Evolutionary conservation across 64 coral and sea anemone species (phyloP).

Genomic region (Platygyra sinensis): DNA sequence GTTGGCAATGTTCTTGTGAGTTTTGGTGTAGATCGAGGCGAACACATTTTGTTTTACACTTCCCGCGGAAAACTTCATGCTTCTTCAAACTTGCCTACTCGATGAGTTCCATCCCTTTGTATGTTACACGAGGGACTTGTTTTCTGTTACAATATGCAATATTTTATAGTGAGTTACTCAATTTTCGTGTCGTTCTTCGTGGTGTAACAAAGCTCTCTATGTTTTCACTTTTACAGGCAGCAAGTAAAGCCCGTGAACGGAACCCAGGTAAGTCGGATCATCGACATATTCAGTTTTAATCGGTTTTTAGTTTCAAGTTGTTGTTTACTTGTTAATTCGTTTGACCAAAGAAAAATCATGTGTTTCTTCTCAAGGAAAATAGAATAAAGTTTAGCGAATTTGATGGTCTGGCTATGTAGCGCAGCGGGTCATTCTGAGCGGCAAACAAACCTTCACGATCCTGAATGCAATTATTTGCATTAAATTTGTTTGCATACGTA

Average conservation of each 20-base stretch:
- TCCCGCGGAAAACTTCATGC: neutral
- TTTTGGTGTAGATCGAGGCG: neutral
- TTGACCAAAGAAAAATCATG: neutral
- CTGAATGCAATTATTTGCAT: too few relatives aligned
- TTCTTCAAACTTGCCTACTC: constrained; percentile 24
- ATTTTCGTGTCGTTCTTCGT: neutral
- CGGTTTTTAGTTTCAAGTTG: neutral
- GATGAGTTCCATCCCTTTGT: constrained; percentile 36
- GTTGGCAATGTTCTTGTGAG: neutral
- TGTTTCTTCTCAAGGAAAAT: neutral
- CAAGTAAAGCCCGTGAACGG: constrained; percentile 17
- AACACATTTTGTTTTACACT: neutral
- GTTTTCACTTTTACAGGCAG: neutral
- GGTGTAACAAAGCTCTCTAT: neutral
- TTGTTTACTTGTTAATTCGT: neutral
- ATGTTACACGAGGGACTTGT: neutral
- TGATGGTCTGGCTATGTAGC: too few relatives aligned
- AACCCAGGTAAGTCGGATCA: constrained; percentile 28
- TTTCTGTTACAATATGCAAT: neutral
- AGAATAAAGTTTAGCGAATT: neutral
- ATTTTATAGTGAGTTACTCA: neutral
- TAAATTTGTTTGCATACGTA: too few relatives aligned
- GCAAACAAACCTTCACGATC: too few relatives aligned
- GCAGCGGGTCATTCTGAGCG: too few relatives aligned
- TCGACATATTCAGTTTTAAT: neutral